A percentile compares a stretch with the other conserved stretches of the same genome.
phyloP scores from a whole-genome alignment of 2,113 vertebrate genomes.

The Myotis lucifugus region DNA sequence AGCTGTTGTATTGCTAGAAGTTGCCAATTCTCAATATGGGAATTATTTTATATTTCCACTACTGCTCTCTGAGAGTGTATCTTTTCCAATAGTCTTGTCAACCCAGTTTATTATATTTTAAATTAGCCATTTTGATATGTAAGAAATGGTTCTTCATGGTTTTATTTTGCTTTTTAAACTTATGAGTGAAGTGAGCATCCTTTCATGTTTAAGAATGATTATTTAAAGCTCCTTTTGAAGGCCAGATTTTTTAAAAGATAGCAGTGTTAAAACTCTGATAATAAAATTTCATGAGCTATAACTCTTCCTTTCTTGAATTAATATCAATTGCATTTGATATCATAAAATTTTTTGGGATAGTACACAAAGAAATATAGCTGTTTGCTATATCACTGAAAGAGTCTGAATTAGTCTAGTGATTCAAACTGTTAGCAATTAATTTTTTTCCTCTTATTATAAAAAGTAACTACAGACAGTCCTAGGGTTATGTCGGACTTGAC shows the following conservation, averaged over 20 bases:
- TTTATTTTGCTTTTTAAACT: not conserved
- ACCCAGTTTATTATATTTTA: not conserved
- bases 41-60: slow-evolving; percentile 36
- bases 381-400: not conserved
- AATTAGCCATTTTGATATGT: not conserved
- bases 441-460: not conserved
- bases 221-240: not conserved
- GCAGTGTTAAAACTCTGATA: not conserved
- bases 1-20: not conserved
- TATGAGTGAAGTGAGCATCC: not conserved
- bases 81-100: not conserved
- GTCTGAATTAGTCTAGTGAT: slow-evolving; percentile 28
- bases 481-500: too few species aligned
- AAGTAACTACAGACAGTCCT: not conserved
- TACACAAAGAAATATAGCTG: not conserved
- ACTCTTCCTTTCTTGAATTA: not conserved
- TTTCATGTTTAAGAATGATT: not conserved
- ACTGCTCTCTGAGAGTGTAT: not conserved
- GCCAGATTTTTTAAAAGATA: not conserved
- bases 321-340: not conserved
- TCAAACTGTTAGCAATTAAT: not conserved
- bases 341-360: not conserved
- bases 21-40: not conserved
- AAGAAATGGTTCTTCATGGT: not conserved
- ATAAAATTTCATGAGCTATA: slow-evolving; percentile 3